Conservation (phyloP, 2,113 vertebrate species). For the Dromaius novaehollandiae region DNA sequence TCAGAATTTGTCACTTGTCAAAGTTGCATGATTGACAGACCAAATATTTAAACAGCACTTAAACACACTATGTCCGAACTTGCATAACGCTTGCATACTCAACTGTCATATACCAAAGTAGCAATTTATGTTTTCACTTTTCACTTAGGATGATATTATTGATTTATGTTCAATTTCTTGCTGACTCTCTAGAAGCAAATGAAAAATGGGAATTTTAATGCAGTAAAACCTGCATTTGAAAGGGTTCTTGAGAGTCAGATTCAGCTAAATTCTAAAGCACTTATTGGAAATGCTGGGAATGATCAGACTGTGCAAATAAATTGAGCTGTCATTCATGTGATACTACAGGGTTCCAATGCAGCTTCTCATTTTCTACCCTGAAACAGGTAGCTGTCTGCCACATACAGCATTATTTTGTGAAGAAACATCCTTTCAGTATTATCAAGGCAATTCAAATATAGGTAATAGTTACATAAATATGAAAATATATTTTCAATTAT, state of each 20-base stretch:
- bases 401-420: not conserved
- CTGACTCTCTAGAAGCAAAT: not conserved
- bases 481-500: not conserved
- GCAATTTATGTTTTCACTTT: not conserved
- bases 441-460: not conserved
- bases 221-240: not conserved
- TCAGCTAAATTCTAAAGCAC: not conserved
- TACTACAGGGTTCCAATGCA: not conserved
- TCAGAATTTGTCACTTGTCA: slow-evolving; percentile 12
- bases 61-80: not conserved
- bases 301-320: not conserved
- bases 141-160: not conserved
- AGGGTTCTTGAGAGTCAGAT: not conserved
- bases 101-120: not conserved
- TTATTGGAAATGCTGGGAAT: not conserved
- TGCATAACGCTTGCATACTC: not conserved
- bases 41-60: not conserved
- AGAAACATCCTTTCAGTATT: not conserved
- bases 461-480: not conserved
- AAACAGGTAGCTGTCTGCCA: not conserved
- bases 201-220: not conserved
- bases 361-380: not conserved
- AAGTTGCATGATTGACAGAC: slow-evolving; percentile 1
- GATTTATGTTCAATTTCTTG: slow-evolving; percentile 18
- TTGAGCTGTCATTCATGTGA: not conserved